Base-by-base conservation (phyloP, 2,797 vertebrate species). In the Danio albolineatus region DNA sequence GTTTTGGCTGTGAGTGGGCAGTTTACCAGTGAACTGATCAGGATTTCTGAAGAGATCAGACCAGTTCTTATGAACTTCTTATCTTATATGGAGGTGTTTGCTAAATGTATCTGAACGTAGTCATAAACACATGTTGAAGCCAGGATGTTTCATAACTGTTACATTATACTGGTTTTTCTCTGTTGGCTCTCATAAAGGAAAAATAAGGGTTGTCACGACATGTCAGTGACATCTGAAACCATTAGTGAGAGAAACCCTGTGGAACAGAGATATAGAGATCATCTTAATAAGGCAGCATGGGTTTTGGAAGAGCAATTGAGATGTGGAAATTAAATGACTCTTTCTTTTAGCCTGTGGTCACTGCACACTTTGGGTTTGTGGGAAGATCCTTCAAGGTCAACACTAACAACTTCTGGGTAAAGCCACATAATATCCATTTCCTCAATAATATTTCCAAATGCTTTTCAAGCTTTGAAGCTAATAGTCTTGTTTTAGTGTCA, bases 371-470 rank as follows among this genome's bases (percentile, higher is more conserved):
- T 76, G 65, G 86, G 71, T 38, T 86, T 87, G 82, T 89, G 86
- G 87, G 88, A 89, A 88, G 88, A 91, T 84, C 84, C 86, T 85
- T 89, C 89, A 90, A 91, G 91, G 90, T 91, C 91, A 91, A 86
- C 88, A 86, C 89, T 91, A 90, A 90, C 88, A 89, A 87, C 85
- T 85, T 86, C 83, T 56, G 69, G 38, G 75, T 83, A 83, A 81
- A 73, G 87, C 90, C 90, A 83, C 90, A 91, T 89, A 89, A 89
- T 91, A 88, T 89, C 85, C 84, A 83, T 92, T 87, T 91, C 81
- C 83, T 86, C 87, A 76, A 48, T 88, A 90, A 89, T 90, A 89
- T 75, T 83, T 64, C 85, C 85, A 82, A 78, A 66, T 84, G 82
- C 85, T 90, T 92, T 90, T 88, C 86, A 90, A 83, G 87, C 65